Conservation (phyloP, 2,797 vertebrate genomes). For the Rhynchotus rufescens region DNA sequence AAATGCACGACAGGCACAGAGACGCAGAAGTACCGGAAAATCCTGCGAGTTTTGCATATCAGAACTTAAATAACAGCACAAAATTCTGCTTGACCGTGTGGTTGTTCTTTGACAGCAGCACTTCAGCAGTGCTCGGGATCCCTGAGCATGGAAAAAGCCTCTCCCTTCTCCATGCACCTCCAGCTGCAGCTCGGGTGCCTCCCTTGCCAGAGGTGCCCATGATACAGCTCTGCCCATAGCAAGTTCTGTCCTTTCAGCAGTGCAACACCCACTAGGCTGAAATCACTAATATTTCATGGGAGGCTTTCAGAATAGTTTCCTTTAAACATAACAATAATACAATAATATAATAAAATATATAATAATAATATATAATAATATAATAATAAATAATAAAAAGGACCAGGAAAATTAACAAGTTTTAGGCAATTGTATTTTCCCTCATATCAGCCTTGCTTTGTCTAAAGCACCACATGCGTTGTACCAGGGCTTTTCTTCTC, state of each 20-base stretch:
- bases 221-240: background rate
- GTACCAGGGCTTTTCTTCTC: background rate
- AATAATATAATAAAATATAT: too few relatives aligned
- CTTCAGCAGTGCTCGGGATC: background rate
- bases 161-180: background rate
- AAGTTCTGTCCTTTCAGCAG: background rate
- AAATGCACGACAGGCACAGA: background rate
- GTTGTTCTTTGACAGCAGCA: background rate
- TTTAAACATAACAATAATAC: background rate
- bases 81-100: background rate
- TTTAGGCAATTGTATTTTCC: background rate
- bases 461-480: background rate
- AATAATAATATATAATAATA: background rate
- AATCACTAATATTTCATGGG: background rate
- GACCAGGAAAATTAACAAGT: background rate
- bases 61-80: background rate
- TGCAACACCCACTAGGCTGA: background rate
- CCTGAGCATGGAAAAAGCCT: background rate
- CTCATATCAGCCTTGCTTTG: background rate
- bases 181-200: background rate
- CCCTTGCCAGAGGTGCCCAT: background rate
- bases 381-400: background rate
- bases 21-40: background rate
- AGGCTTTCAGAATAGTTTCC: background rate
- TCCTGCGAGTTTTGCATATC: fast-evolving